Base-by-base conservation (phyloP, 2,888 invertebrate species). In the Portevinia maculata region DNA sequence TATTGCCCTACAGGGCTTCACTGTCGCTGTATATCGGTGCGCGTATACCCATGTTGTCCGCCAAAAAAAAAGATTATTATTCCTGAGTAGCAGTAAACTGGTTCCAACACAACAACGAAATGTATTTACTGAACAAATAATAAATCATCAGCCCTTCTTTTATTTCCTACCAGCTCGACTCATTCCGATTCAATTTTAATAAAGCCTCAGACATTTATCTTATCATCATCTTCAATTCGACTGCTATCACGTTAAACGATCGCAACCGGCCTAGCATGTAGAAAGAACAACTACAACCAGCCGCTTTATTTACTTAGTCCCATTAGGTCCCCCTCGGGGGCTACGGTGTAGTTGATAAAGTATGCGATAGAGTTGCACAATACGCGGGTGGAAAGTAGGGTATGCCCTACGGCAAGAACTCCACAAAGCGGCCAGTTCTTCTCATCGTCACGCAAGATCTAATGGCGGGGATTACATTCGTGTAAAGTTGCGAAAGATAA, bases 271-370 rank as follows among this genome's bases (percentile, higher is more conserved):
- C 24, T 41, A 17, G n/a, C 30, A 17, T 19, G 15, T 75, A 81
- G 70, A 76, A 65, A 69, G 60, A 17, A 24, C 39, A 15, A 15
- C 44, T 17, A 34, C 15, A 74, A 59, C n/a, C 37, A 52, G 30
- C 60, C 34, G 55, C 1, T 15, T 13, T 81, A 60, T 81, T 81
- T 65, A 65, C 81, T 76, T 81, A 76, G 75, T 81, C 81, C 81
- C 32, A 71, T 64, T 28, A 44, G 28, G 59, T 69, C 41, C 44
- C 41, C 34, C 37, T 15, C 5, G 24, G 34, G 11, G 8, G 15
- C 44, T 8, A 3, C 3, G 0, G n/a, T 6, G 13, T n/a, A 50
- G 24, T 13, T 70, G 76, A 76, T 81, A 76, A 76, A 52, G 9
- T 24, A 52, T 50, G 48, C 69, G 64, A 74, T 62, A 41, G 39